Base-by-base conservation (phyloP, 2,113 vertebrate species). In the Mustelus asterias region DNA sequence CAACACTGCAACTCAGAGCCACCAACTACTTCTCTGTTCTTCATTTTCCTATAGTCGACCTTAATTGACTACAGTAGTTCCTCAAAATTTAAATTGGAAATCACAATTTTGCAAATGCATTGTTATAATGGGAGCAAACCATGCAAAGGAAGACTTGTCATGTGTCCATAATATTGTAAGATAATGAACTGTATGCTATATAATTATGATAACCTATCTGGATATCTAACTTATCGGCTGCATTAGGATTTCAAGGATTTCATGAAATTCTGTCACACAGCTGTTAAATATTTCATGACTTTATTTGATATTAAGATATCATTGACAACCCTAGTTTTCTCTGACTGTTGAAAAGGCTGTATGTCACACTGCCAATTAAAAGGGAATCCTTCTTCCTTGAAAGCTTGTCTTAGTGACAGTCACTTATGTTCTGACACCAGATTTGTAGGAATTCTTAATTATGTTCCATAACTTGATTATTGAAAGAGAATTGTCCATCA, bases 261-360 rank as follows among this genome's bases (percentile, higher is more conserved):
- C 37, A 70, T 44, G 65, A 94, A 94, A 94, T 94, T 70, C 93
- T 70, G 88, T 41, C 41, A 94, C 65, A 72, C 22, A 48, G 67
- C 67, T 48, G 93, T 94, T 94, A 65, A 70, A 94, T 94, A 48
- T 94, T 94, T 94, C 67, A 94, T 72, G 37, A 94, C 41, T 41
- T 94, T 94, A 94, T 94, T 94, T 94, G 93, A 72, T 94, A 94
- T 94, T 94, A 48, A 11, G 92, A 70, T 94, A 70, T 8, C 37
- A 89, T 37, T 63, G 93, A 70, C 93, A 94, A 94, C n/a, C 41
- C 41, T 70, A 26, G 18, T 70, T 22, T 94, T 48, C 37, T 22
- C 41, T 70, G 20, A 70, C 44, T 94, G 93, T 70, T 63, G 93
- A 94, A 94, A 48, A 48, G 93, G 93, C 93, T 94, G 65, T 11